Percentiles rank a stretch among this genome's conserved stretches.
Evolutionary conservation across 2,113 vertebrate genomes (phyloP).

Genomic region (Phasianus colchicus): DNA sequence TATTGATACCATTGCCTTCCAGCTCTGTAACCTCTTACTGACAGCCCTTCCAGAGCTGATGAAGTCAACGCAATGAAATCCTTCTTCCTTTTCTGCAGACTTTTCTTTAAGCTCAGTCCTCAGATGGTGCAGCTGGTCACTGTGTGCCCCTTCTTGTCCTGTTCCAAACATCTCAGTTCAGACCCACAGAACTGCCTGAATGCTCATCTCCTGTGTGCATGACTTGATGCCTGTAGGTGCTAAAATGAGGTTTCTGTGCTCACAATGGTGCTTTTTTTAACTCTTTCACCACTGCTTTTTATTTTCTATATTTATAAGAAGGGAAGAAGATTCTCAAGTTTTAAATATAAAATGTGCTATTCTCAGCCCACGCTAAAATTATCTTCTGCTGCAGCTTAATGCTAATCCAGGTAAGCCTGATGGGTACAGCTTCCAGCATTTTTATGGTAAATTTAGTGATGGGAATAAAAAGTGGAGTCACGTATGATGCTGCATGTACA

Average conservation of each 20-base stretch:
- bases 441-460: neutral
- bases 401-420: neutral
- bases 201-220: neutral
- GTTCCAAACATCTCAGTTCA: neutral
- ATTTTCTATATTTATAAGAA: neutral
- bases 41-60: neutral
- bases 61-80: neutral
- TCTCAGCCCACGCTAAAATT: neutral
- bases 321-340: neutral
- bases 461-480: neutral
- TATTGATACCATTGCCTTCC: too few species aligned
- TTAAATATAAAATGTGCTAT: neutral
- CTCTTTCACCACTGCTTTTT: neutral
- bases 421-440: neutral
- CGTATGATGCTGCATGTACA: neutral
- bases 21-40: neutral
- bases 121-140: neutral
- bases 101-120: neutral
- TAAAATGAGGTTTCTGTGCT: neutral
- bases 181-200: neutral
- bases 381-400: neutral
- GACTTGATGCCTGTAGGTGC: neutral
- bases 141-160: neutral
- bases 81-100: neutral
- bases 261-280: neutral